phyloP scores from a whole-genome alignment of 2,888 invertebrate species.

The Colletes collaris region DNA sequence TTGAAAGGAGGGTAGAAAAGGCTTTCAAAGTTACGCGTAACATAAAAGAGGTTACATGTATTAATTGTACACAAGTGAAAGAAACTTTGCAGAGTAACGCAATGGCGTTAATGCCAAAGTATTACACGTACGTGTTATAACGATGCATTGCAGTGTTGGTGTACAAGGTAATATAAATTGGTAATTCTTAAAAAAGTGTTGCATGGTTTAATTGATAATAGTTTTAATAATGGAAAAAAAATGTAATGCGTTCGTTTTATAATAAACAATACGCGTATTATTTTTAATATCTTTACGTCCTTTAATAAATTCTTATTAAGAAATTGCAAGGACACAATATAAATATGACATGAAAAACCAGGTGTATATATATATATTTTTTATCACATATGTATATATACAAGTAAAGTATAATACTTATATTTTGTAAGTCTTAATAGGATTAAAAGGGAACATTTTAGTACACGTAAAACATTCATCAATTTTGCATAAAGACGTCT shows the following conservation, averaged over 20 bases:
- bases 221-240: conserved; percentile 30
- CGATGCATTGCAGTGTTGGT: conserved; percentile 4
- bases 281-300: conserved; percentile 30
- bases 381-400: conserved; percentile 79
- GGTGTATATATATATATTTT: conserved; percentile 77
- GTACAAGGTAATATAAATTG: conserved; percentile 17
- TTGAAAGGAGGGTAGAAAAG: conserved; percentile 4
- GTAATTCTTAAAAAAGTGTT: conserved; percentile 21
- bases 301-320: conserved; percentile 35
- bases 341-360: conserved; percentile 72
- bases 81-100: not conserved
- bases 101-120: conserved; percentile 32
- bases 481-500: conserved; percentile 74
- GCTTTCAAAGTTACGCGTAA: conserved; percentile 14
- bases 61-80: conserved; percentile 23
- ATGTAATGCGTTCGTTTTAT: conserved; percentile 20
- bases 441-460: conserved; percentile 78
- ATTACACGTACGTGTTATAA: not conserved
- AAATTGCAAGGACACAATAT: conserved; percentile 63
- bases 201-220: conserved; percentile 45
- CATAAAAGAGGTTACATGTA: not conserved
- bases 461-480: conserved; percentile 78
- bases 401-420: conserved; percentile 78
- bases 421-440: conserved; percentile 78
- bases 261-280: conserved; percentile 40